Base-by-base conservation (phyloP, 2,888 invertebrate genomes). In the Gymnoscelis rufifasciata region DNA sequence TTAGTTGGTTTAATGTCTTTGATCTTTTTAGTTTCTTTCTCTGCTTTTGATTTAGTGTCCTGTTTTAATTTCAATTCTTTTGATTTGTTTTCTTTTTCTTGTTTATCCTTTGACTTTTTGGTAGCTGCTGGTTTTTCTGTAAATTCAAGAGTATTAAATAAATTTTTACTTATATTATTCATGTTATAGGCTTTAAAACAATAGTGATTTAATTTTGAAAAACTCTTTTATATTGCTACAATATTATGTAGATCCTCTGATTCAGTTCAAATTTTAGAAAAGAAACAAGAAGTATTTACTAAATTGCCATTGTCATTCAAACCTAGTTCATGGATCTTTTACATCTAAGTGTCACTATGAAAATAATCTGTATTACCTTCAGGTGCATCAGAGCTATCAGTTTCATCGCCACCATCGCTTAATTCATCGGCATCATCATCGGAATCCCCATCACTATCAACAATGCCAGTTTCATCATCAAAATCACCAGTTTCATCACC, bases 81-180 rank as follows among this genome's bases (percentile, higher is more conserved):
- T 49, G 47, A 41, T 43, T 64, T 33, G 8, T 12, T 35, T 5
- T 36, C 30, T 3, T n/a, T 14, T 23, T 44, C 36, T 45, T 64
- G 64, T 15, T 42, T 57, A 38, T 49, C 50, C 1, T 59, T 42
- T 10, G 66, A 58, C 43, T 64, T 64, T 14, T 55, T 51, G 0
- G 62, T 38, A 50, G 64, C 67, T 15, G 56, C 60, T 26, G 64
- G 64, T 50, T 64, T 66, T 57, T 76, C 77, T 76, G 61, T 23
- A 69, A 74, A 13, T 11, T 23, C 4, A n/a, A 13, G 7, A 26
- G 5, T 8, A 7, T 6, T 6, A 6, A 26, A 6, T 26, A 26
- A 7, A 8, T 3, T 6, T 26, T 26, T 19, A 3, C 19, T 3
- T 19, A n/a, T 19, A 19, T 19, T 19, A 19, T 19, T 5, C 19